These are phyloP conservation scores for Antechinus stuartii DNA, from an alignment of 2,113 vertebrate species.

Conservation along the genomic window DNA sequence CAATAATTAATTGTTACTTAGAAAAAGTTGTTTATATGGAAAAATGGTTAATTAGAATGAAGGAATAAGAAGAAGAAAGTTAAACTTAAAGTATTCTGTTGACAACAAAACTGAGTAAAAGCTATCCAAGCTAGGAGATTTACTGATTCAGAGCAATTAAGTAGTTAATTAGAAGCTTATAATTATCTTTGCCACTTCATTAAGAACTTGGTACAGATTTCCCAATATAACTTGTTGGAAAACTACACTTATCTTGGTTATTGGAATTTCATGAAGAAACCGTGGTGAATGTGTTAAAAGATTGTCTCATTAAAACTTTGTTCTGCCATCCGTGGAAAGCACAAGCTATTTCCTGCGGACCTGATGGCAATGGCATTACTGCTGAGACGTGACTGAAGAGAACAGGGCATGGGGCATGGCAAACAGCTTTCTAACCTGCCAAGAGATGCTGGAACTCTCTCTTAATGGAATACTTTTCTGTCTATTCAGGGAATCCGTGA, in stretches of 20 bases:
- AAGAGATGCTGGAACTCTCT: background rate
- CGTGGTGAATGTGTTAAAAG: constrained; percentile 47
- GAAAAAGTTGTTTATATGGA: constrained; percentile 50
- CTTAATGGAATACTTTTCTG: background rate
- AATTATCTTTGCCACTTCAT: constrained; percentile 75
- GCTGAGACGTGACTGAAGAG: constrained; percentile 30
- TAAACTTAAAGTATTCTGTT: constrained; percentile 58
- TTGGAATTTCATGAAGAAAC: constrained; percentile 65
- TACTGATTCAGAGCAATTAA: constrained; percentile 73
- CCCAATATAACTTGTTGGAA: constrained; percentile 64
- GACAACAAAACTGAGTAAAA: constrained; percentile 66
- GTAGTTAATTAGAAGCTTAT: constrained; percentile 74
- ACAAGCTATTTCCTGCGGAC: constrained; percentile 42
- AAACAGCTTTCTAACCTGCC: background rate
- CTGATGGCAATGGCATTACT: constrained; percentile 37
- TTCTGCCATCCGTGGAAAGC: constrained; percentile 16
- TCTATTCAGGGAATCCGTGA: background rate
- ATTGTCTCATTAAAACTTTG: constrained; percentile 67
- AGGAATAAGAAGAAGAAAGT: constrained; percentile 37
- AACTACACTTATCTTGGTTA: constrained; percentile 60
- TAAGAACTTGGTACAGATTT: constrained; percentile 70
- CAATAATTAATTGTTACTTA: constrained; percentile 52
- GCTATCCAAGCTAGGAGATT: constrained; percentile 56
- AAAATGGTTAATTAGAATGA: constrained; percentile 63
- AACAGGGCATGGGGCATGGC: background rate